Evolutionary conservation across 2,113 vertebrate genomes (phyloP).

Genomic region (Raphicerus campestris): DNA sequence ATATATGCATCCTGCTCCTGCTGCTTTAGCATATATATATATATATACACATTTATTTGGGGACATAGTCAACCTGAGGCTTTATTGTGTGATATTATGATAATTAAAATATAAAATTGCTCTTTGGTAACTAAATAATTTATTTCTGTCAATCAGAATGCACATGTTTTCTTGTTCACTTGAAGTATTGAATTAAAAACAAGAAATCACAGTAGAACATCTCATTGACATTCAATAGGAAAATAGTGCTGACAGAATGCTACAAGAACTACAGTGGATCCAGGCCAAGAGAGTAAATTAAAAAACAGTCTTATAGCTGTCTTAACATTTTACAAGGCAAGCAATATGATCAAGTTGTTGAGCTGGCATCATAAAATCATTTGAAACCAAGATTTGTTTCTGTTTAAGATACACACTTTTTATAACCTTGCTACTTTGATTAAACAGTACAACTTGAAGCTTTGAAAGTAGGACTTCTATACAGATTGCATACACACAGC

Average conservation of each 20-base stretch:
- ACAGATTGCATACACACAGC: background rate
- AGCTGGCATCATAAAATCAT: conserved; percentile 67
- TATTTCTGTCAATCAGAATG: conserved; percentile 9
- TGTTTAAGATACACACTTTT: conserved; percentile 61
- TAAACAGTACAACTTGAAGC: background rate
- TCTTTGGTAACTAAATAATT: background rate
- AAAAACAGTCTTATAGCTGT: conserved; percentile 74
- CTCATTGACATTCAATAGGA: conserved; percentile 64
- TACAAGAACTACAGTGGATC: conserved; percentile 45
- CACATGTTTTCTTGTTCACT: background rate
- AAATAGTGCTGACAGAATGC: conserved; percentile 58
- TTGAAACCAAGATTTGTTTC: conserved; percentile 62
- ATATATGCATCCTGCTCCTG: too few relatives aligned
- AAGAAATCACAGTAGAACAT: background rate
- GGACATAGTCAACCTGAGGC: background rate
- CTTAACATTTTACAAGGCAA: conserved; percentile 77
- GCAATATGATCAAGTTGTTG: conserved; percentile 63
- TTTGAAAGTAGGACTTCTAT: background rate
- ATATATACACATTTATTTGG: background rate
- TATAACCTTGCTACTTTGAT: conserved; percentile 60
- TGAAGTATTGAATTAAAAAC: conserved; percentile 31
- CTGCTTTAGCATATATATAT: too few relatives aligned
- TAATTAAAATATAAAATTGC: background rate
- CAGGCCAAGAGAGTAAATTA: conserved; percentile 74
- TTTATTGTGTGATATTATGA: background rate